phyloP scores from a whole-genome alignment of 2,797 vertebrate genomes.

The Cynodonichthys magdalenae region DNA sequence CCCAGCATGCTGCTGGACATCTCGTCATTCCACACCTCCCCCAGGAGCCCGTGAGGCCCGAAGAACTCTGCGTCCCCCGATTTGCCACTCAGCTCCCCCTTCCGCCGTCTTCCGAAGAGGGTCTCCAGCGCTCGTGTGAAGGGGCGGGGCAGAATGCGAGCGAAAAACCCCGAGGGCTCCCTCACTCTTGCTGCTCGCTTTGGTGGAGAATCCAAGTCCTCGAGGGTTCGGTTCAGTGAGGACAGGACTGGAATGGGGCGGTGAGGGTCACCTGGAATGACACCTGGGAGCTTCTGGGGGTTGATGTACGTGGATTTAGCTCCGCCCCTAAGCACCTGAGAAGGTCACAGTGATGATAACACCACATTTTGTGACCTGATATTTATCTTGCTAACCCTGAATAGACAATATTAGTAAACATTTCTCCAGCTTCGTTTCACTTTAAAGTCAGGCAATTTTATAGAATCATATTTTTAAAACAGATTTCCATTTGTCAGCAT shows the following conservation, averaged over 20 bases:
- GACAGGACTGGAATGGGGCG: constrained; percentile 82
- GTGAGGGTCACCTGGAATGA: constrained; percentile 78
- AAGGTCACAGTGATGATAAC: not conserved
- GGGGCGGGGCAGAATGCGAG: constrained; percentile 71
- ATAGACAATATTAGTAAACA: too few species aligned
- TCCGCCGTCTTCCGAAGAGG: constrained; percentile 66
- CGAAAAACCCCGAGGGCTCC: constrained; percentile 61
- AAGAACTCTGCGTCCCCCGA: constrained; percentile 68
- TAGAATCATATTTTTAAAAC: not conserved
- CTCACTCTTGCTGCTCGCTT: constrained; percentile 49
- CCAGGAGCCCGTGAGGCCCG: constrained; percentile 64
- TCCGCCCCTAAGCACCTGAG: constrained; percentile 74
- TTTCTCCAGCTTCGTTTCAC: not conserved
- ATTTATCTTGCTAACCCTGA: not conserved
- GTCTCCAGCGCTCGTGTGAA: constrained; percentile 72
- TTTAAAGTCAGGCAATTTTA: too few species aligned
- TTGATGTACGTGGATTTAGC: constrained; percentile 76
- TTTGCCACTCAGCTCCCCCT: constrained; percentile 54
- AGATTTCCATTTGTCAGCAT: not conserved
- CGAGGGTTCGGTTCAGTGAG: constrained; percentile 65
- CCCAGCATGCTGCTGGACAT: constrained; percentile 83
- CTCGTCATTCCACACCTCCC: constrained; percentile 82
- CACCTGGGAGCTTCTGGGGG: constrained; percentile 80
- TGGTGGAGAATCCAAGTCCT: constrained; percentile 6
- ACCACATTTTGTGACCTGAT: not conserved